Evolutionary conservation across 2,113 vertebrate genomes (phyloP), one percentile per base, ranked within the genome.

Genomic region (Alces alces): DNA sequence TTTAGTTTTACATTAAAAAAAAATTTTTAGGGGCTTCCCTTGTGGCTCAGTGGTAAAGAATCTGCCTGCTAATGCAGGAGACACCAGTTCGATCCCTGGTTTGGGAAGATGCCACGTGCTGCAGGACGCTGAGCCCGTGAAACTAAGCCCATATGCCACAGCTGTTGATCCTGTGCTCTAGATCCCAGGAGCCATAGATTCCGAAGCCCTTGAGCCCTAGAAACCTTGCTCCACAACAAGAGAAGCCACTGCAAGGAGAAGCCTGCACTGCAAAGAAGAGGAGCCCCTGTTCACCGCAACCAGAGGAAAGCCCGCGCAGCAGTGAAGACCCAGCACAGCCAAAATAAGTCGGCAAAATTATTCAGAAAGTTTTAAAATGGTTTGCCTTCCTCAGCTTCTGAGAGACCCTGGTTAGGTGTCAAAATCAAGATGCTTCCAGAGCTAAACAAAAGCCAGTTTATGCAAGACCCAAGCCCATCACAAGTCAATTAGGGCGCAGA

Each of bases 361-460:
- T 13, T 39, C 12, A 13, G 19, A 23, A 57, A 23, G 52, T 52
- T 52, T 52, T 52, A 25, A 58, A 50, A 89, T 28, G 64, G 30
- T 27, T 45, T 86, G 61, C 47, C 25, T 60, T 57, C 61, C 82
- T 85, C 39, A 11, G 0, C 23, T 36, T 43, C 70, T 23, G 47
- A 85, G 85, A 88, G 17, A 61, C 52, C 52, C 85, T 80, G 89
- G 82, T 80, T 47, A 85, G 92, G 28, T 92, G 64, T 93, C 79
- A 95, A 78, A 47, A 43, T 73, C 70, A 86, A 89, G 93, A 80
- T 33, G 61, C 39, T 79, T 45, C 57, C 76, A 60, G 45, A 89
- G 87, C 79, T 52, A 61, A 47, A 92, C 84, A 83, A 95, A 96
- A 89, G 64, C 52, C 57, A 83, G 85, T 86, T 96, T 86, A 89